Conservation (phyloP, 2,797 vertebrate species). For the Aratinga solstitialis region DNA sequence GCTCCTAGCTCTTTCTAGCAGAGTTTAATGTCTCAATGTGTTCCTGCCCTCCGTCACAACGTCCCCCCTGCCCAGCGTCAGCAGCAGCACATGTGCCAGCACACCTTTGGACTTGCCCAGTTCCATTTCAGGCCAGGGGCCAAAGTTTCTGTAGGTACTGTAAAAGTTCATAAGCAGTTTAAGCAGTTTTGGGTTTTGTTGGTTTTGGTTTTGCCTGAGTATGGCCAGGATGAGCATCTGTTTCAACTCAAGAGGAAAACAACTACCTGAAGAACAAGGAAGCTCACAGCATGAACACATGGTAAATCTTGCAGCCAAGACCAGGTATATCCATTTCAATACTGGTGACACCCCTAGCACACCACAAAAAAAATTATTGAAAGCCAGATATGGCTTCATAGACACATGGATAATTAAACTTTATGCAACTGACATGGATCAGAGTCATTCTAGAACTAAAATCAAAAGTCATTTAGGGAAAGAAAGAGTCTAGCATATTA, state of each 20-base stretch:
- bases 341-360: not conserved
- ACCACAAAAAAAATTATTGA: not conserved
- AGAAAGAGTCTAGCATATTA: not conserved
- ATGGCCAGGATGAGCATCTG: not conserved
- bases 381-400: not conserved
- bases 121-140: not conserved
- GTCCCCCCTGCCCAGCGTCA: not conserved
- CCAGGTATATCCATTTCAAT: not conserved
- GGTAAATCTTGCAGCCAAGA: not conserved
- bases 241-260: not conserved
- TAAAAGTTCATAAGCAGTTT: not conserved
- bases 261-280: not conserved
- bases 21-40: not conserved
- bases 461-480: not conserved
- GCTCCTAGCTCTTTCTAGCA: not conserved
- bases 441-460: not conserved
- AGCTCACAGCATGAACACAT: not conserved
- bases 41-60: not conserved
- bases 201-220: rapidly evolving
- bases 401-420: not conserved
- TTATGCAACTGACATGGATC: not conserved
- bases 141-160: not conserved
- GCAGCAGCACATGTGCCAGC: not conserved
- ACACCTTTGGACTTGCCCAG: not conserved
- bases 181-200: not conserved